Percentiles rank a stretch among this genome's conserved stretches.
Conservation (phyloP, 2,797 vertebrate species). For the Aulostomus chinensis region DNA sequence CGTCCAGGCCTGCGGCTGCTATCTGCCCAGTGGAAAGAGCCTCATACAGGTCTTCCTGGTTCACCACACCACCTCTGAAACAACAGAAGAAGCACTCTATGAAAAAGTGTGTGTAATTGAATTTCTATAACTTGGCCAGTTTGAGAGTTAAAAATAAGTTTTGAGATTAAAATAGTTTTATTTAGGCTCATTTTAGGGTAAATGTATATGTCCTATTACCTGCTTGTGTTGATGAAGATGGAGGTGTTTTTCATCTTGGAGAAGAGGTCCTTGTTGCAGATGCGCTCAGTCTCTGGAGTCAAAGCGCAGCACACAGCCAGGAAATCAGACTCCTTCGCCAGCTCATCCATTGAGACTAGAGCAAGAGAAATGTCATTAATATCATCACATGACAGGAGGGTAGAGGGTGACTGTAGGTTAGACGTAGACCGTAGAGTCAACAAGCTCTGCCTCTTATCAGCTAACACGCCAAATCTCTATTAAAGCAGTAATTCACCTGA, state of each 20-base stretch:
- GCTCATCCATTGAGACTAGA: conserved; percentile 76
- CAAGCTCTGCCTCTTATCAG: not conserved
- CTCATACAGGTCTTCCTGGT: conserved; percentile 80
- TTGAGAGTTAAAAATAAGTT: too few species aligned
- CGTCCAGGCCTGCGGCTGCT: conserved; percentile 76
- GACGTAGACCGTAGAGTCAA: too few species aligned
- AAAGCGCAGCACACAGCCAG: conserved; percentile 69
- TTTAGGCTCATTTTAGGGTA: too few species aligned
- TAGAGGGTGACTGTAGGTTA: too few species aligned
- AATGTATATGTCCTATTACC: too few species aligned
- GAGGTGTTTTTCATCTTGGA: conserved; percentile 78
- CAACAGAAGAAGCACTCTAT: too few species aligned
- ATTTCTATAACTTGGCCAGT: too few species aligned
- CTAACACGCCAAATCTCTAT: too few species aligned
- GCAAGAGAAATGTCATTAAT: not conserved
- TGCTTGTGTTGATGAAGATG: conserved; percentile 79
- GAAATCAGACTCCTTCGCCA: conserved; percentile 75
- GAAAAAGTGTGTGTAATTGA: too few species aligned
- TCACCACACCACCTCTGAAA: conserved; percentile 77
- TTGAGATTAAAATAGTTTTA: too few species aligned
- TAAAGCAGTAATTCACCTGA: too few species aligned
- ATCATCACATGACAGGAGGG: not conserved
- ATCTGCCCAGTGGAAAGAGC: conserved; percentile 75
- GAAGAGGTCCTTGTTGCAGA: conserved; percentile 78
- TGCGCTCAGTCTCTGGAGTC: conserved; percentile 73